Percentiles rank a stretch among this genome's conserved stretches.
Evolutionary conservation across 1,140 invertebrate species (phyloP).

Genomic region (Cotesia vestalis): DNA sequence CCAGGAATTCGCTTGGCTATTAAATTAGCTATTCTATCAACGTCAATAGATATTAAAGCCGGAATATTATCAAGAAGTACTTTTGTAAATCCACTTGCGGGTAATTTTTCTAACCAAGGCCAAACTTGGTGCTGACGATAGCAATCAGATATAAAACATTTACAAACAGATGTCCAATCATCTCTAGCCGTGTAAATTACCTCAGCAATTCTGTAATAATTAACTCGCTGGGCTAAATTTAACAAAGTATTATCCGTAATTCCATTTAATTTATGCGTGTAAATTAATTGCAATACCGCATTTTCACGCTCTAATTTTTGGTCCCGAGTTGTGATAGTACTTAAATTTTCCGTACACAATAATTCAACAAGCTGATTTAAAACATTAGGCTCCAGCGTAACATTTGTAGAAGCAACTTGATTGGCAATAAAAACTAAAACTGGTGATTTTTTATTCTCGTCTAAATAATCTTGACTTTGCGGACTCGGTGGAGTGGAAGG

Average conservation of each 20-base stretch:
- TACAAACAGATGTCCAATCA: constrained; percentile 61
- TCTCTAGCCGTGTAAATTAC: constrained; percentile 57
- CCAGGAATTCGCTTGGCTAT: constrained; percentile 49
- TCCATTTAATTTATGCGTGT: constrained; percentile 73
- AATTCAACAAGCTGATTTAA: constrained; percentile 66
- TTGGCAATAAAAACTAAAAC: constrained; percentile 67
- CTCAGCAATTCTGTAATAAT: constrained; percentile 66
- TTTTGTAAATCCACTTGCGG: constrained; percentile 50
- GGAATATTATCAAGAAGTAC: constrained; percentile 48
- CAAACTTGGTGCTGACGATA: constrained; percentile 56
- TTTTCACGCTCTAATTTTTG: constrained; percentile 80
- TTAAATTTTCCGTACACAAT: constrained; percentile 63
- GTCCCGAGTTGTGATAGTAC: constrained; percentile 58
- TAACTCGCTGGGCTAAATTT: constrained; percentile 70
- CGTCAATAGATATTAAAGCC: constrained; percentile 50
- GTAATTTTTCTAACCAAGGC: constrained; percentile 56
- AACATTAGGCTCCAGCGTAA: constrained; percentile 52
- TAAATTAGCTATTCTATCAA: constrained; percentile 50
- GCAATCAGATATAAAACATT: constrained; percentile 56
- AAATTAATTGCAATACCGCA: constrained; percentile 80
- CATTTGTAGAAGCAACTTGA: constrained; percentile 55
- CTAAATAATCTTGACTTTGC: constrained; percentile 54
- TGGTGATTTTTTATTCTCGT: constrained; percentile 68
- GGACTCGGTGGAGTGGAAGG: constrained; percentile 60
- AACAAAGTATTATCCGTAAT: constrained; percentile 69